phyloP scores from a whole-genome alignment of 2,888 invertebrate genomes.

The Trachelus iudaicus region DNA sequence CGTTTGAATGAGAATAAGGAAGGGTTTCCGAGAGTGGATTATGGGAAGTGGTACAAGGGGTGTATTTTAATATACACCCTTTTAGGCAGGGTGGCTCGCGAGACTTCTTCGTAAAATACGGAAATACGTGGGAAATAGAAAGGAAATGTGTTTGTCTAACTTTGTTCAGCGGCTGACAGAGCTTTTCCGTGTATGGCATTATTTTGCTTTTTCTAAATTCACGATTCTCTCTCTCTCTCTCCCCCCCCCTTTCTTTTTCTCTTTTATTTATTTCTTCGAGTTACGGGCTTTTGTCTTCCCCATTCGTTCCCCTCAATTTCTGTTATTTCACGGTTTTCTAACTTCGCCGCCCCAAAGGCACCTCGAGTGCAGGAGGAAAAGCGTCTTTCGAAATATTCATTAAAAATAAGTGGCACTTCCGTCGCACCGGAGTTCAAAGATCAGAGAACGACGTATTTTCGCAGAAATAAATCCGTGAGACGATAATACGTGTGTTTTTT shows the following conservation, averaged over 20 bases:
- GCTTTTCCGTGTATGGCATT: not conserved
- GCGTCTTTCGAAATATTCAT: no score
- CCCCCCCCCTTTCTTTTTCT: slow-evolving; percentile 3
- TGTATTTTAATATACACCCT: no score
- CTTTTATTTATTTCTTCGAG: slow-evolving; percentile 3
- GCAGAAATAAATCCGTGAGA: no score
- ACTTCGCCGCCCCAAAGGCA: no score
- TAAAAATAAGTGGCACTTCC: no score
- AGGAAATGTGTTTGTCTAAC: slow-evolving; percentile 33
- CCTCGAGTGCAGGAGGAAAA: no score
- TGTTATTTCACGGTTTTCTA: no score
- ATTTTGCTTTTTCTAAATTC: not conserved
- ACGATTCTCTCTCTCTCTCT: slow-evolving; percentile 8
- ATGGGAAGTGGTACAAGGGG: no score
- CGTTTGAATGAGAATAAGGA: not conserved
- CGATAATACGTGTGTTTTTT: no score
- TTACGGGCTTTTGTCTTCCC: slow-evolving; percentile 1
- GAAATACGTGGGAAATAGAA: slow-evolving; percentile 31
- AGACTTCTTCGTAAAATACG: not conserved
- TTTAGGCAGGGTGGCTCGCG: no score
- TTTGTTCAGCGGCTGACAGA: not conserved
- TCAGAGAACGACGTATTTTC: no score
- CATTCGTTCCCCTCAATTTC: not conserved
- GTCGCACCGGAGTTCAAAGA: no score
- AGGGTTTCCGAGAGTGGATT: not conserved